Evolutionary conservation across 2,888 invertebrate genomes (phyloP).

Genomic region (Lepetodrilus schrolli): DNA sequence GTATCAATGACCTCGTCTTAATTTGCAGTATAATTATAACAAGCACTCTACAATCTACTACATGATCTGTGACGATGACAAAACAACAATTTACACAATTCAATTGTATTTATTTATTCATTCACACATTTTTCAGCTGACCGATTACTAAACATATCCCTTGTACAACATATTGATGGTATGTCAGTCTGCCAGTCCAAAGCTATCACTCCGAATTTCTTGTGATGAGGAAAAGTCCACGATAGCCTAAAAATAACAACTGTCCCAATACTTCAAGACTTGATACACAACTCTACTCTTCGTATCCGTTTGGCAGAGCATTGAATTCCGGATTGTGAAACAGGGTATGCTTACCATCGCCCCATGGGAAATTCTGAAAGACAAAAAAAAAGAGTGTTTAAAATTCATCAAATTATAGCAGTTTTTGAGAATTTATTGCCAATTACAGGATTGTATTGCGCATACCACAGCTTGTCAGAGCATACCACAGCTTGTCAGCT

Average conservation of each 20-base stretch:
- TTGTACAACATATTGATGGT: not conserved
- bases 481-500: no score
- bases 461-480: no score
- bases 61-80: no score
- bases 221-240: not conserved
- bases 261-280: no score
- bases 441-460: not conserved
- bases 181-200: not conserved
- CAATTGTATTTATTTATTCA: no score
- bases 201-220: not conserved
- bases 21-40: no score
- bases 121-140: not conserved
- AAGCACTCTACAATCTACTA: no score
- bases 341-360: slow-evolving; percentile 89
- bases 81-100: no score
- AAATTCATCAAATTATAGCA: not conserved
- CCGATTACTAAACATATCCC: not conserved
- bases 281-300: slow-evolving; percentile 69
- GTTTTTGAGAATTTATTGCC: not conserved
- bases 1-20: no score
- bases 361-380: slow-evolving; percentile 90
- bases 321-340: slow-evolving; percentile 91
- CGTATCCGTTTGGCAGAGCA: slow-evolving; percentile 88
- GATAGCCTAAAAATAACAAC: not conserved
- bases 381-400: not conserved